Percentiles rank a stretch among this genome's conserved stretches.
Conservation (phyloP, 2,888 invertebrate species). For the Belgica antarctica region DNA sequence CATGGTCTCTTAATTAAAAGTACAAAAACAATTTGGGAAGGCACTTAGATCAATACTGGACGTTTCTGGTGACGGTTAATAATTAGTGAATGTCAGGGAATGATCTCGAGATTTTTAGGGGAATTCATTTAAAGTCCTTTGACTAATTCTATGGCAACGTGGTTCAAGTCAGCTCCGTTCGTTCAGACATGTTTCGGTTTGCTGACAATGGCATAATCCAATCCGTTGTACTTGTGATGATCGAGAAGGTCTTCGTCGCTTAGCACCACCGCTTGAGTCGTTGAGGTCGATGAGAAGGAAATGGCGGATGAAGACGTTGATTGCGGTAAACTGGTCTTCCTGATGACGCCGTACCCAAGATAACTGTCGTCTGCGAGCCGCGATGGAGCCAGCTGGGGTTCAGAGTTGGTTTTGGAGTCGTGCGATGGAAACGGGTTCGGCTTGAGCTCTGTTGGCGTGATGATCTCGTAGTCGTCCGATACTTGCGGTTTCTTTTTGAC, state of each 20-base stretch:
- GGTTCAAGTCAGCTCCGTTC: not conserved
- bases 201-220: constrained; percentile 78
- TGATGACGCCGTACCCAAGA: constrained; percentile 74
- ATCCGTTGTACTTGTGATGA: constrained; percentile 72
- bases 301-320: constrained; percentile 57
- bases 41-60: constrained; percentile 30
- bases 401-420: constrained; percentile 44
- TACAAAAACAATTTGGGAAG: constrained; percentile 4
- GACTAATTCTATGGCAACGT: constrained; percentile 34
- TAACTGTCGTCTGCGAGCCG: constrained; percentile 77
- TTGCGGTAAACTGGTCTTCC: constrained; percentile 63
- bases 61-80: not conserved
- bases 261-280: constrained; percentile 47
- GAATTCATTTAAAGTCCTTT: constrained; percentile 10
- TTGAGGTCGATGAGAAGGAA: constrained; percentile 47
- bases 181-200: constrained; percentile 77
- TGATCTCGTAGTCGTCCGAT: constrained; percentile 48
- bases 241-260: constrained; percentile 56
- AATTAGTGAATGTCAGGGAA: too few relatives aligned
- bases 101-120: not conserved
- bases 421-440: constrained; percentile 45
- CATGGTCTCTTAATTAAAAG: not conserved
- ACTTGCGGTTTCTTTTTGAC: constrained; percentile 48
- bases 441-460: constrained; percentile 46
- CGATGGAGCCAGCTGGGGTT: constrained; percentile 62